Evolutionary conservation across 2,113 vertebrate species (phyloP).

Genomic region (Neolamprologus sp.): DNA sequence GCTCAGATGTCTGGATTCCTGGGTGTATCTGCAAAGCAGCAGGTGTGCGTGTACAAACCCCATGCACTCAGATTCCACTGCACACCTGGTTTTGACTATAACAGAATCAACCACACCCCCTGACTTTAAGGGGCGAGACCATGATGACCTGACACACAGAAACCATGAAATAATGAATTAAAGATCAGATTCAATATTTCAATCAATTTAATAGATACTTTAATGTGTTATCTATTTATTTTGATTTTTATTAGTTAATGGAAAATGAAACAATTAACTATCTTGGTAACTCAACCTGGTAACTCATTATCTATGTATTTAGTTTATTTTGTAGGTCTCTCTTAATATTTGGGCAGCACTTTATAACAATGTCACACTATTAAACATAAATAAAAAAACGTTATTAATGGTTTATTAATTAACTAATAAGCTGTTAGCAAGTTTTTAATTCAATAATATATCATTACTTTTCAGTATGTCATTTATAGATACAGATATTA

Average conservation of each 20-base stretch:
- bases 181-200: not conserved
- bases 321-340: not conserved
- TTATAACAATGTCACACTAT: not conserved
- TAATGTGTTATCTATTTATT: not conserved
- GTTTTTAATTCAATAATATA: not conserved
- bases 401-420: not conserved
- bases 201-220: not conserved
- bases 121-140: not conserved
- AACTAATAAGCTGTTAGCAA: not conserved
- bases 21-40: not conserved
- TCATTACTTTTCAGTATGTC: not conserved
- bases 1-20: not conserved
- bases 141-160: not conserved
- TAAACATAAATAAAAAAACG: not conserved
- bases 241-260: accelerated
- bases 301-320: too few species aligned
- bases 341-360: not conserved
- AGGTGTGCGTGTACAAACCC: not conserved
- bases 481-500: not conserved
- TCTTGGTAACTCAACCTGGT: too few species aligned
- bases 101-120: not conserved
- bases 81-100: not conserved
- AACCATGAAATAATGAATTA: not conserved
- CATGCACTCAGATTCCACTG: not conserved
- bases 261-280: not conserved